Evolutionary conservation across 2,888 invertebrate species (phyloP).

Genomic region (Zaprionus obscuricornis): DNA sequence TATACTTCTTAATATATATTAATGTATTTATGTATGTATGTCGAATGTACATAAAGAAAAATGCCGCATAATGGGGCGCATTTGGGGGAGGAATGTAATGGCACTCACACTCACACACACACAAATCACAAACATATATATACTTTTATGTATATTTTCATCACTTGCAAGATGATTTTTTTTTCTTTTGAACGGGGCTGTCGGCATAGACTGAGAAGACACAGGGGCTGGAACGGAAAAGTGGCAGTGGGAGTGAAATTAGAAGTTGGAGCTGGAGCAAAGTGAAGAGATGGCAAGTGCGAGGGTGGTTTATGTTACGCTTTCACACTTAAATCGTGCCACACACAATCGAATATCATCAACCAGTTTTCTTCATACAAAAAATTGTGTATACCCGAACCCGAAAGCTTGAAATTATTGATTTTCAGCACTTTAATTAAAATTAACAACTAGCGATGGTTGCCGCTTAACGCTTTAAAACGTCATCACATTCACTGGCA

Average conservation of each 20-base stretch:
- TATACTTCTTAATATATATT: slow-evolving; percentile 1
- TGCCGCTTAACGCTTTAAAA: slow-evolving; percentile 46
- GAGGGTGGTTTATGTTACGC: slow-evolving; percentile 70
- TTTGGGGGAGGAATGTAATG: slow-evolving; percentile 64
- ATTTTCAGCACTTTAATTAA: slow-evolving; percentile 59
- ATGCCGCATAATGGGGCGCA: slow-evolving; percentile 65
- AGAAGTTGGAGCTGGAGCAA: slow-evolving; percentile 38
- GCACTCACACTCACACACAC: no score
- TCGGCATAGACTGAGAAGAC: slow-evolving; percentile 13
- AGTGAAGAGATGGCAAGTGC: slow-evolving; percentile 9
- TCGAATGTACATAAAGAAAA: slow-evolving; percentile 33
- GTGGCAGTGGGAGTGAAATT: slow-evolving; percentile 10
- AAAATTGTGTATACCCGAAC: slow-evolving; percentile 65
- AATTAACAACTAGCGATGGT: slow-evolving; percentile 29
- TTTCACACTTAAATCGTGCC: slow-evolving; percentile 64
- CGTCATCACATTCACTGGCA: slow-evolving; percentile 52
- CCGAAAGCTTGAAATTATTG: slow-evolving; percentile 67
- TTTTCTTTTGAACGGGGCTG: slow-evolving; percentile 38
- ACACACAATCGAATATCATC: slow-evolving; percentile 46
- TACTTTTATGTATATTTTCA: slow-evolving; percentile 27
- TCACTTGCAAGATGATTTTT: slow-evolving; percentile 48
- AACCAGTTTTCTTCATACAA: slow-evolving; percentile 46
- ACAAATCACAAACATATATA: no score
- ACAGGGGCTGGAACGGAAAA: slow-evolving; percentile 26
- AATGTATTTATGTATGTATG: slow-evolving; percentile 8